A percentile compares a stretch with the other conserved stretches of the same genome.
Evolutionary conservation across 2,113 vertebrate species (phyloP).

Genomic region (Epinephelus cyanopodus): DNA sequence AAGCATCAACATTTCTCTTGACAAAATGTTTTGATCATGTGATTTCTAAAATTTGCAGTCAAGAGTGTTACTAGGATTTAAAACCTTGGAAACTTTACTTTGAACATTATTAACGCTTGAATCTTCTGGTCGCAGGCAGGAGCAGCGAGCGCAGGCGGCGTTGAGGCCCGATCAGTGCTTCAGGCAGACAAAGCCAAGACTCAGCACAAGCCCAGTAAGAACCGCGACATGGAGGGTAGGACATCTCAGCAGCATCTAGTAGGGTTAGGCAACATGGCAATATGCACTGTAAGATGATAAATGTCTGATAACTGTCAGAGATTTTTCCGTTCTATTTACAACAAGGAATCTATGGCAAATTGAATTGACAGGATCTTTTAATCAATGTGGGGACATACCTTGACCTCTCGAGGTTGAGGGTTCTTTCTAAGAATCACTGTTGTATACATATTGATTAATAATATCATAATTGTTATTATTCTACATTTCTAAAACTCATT

Average conservation of each 20-base stretch:
- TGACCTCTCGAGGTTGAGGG: neutral
- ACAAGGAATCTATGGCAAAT: neutral
- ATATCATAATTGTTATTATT: neutral
- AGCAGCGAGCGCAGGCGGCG: constrained; percentile 13
- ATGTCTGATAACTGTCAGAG: neutral
- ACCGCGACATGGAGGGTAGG: constrained; percentile 81
- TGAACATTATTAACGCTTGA: neutral
- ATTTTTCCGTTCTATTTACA: neutral
- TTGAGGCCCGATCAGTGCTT: constrained; percentile 6
- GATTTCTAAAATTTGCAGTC: neutral
- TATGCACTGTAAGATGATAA: neutral
- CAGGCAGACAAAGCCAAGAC: constrained; percentile 40
- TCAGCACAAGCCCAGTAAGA: constrained; percentile 74
- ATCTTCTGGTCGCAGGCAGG: constrained; percentile 46
- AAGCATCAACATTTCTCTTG: neutral
- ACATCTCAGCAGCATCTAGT: constrained; percentile 15
- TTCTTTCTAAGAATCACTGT: neutral
- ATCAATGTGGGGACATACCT: no score
- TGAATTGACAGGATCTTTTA: neutral
- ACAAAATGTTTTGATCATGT: neutral
- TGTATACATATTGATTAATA: neutral
- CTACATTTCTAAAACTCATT: neutral
- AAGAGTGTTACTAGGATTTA: neutral
- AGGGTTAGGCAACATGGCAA: neutral
- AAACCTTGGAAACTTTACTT: neutral